Conservation (phyloP, 2,797 vertebrate species). For the Ctenopoma kingsleyae region DNA sequence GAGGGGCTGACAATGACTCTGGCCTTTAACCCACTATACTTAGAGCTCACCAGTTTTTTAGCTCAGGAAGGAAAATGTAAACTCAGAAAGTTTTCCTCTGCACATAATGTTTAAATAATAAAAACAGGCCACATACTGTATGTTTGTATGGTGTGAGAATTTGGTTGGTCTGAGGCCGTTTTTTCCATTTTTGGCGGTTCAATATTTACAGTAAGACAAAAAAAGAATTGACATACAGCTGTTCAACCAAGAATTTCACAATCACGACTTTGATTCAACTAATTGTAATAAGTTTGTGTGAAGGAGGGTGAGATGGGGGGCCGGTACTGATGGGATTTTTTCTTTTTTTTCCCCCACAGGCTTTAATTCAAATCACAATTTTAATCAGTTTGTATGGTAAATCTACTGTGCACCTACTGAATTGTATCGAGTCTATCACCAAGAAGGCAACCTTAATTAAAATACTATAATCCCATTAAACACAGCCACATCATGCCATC, state of each 20-base stretch:
- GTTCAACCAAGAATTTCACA: background rate
- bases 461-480: background rate
- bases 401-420: constrained; percentile 2
- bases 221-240: background rate
- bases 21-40: constrained; percentile 81
- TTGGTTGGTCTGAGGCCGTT: background rate
- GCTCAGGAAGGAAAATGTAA: constrained; percentile 64
- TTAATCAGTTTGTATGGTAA: background rate
- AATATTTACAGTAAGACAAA: constrained; percentile 10
- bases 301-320: background rate
- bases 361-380: background rate
- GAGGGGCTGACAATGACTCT: constrained; percentile 79
- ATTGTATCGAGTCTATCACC: background rate
- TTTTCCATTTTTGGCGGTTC: background rate
- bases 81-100: constrained; percentile 59
- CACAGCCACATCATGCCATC: background rate
- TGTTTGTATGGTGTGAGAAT: constrained; percentile 27
- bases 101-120: constrained; percentile 30
- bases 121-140: constrained; percentile 42
- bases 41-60: constrained; percentile 69
- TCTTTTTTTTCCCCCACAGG: background rate
- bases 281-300: constrained; percentile 11
- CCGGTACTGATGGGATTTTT: background rate
- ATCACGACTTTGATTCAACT: constrained; percentile 10
- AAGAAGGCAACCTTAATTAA: constrained; percentile 3